These are phyloP conservation scores for Dusona sp. DNA, from an alignment of 2,888 invertebrate genomes.

Conservation along the genomic window DNA sequence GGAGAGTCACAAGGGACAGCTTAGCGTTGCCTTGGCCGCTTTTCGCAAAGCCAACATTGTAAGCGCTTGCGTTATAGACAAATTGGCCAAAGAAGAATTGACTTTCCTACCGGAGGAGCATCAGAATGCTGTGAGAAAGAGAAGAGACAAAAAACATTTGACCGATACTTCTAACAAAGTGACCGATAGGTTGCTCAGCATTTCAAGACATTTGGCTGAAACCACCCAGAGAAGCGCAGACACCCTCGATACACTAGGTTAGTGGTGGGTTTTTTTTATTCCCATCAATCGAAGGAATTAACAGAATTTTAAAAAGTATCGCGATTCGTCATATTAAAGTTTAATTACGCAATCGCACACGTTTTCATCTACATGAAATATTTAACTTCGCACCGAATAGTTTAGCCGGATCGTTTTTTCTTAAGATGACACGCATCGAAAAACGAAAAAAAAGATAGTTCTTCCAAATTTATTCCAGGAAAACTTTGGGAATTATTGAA, in stretches of 20 bases:
- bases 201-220: conserved; percentile 94
- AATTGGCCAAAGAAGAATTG: conserved; percentile 90
- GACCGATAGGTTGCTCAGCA: conserved; percentile 93
- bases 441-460: too few species aligned
- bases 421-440: too few species aligned
- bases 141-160: conserved; percentile 88
- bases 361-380: neutral
- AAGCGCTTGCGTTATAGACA: conserved; percentile 92
- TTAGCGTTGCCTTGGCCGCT: conserved; percentile 90
- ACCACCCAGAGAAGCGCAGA: conserved; percentile 95
- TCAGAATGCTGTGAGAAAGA: conserved; percentile 88
- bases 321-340: neutral
- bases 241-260: conserved; percentile 91
- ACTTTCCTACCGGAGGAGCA: conserved; percentile 86
- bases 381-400: neutral
- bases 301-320: neutral
- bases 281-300: neutral
- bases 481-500: too few species aligned
- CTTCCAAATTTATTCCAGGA: too few species aligned
- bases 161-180: conserved; percentile 91
- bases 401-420: too few species aligned
- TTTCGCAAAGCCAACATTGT: conserved; percentile 93
- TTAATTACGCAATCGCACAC: neutral
- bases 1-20: conserved; percentile 89
- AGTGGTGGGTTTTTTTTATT: conserved; percentile 51